Evolutionary conservation across 1,140 invertebrate species (phyloP).

Genomic region (Macrocentrus cingulum): DNA sequence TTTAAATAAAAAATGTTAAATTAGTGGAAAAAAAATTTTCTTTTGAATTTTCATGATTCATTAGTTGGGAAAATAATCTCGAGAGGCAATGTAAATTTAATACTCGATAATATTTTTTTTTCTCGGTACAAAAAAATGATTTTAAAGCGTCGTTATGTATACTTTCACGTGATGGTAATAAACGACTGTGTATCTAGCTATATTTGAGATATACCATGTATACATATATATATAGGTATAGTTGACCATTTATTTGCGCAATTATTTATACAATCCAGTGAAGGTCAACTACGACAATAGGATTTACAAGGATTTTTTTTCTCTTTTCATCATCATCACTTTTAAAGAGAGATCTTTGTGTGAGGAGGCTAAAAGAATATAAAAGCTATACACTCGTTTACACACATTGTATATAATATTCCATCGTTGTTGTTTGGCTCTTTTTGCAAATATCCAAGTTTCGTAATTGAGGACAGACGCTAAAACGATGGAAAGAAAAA

Average conservation of each 20-base stretch:
- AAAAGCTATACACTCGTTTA: background rate
- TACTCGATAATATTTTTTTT: too few species aligned
- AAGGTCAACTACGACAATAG: conserved; percentile 39
- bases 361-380: background rate
- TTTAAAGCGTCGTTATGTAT: background rate
- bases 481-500: conserved; percentile 25
- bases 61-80: too few species aligned
- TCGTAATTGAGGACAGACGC: conserved; percentile 31
- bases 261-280: conserved; percentile 28
- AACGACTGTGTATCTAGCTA: background rate
- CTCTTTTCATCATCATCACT: conserved; percentile 15
- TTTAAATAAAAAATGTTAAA: too few species aligned
- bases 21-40: too few species aligned
- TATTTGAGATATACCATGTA: too few species aligned
- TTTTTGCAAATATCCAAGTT: conserved; percentile 30
- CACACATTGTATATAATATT: conserved; percentile 3
- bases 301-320: conserved; percentile 32
- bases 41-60: too few species aligned
- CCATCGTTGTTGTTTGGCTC: conserved; percentile 17
- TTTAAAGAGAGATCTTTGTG: conserved; percentile 10
- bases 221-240: too few species aligned
- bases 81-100: too few species aligned
- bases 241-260: too few species aligned
- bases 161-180: background rate
- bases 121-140: too few species aligned